phyloP scores from a whole-genome alignment of 2,888 invertebrate species.

The Erpobdella octoculata region DNA sequence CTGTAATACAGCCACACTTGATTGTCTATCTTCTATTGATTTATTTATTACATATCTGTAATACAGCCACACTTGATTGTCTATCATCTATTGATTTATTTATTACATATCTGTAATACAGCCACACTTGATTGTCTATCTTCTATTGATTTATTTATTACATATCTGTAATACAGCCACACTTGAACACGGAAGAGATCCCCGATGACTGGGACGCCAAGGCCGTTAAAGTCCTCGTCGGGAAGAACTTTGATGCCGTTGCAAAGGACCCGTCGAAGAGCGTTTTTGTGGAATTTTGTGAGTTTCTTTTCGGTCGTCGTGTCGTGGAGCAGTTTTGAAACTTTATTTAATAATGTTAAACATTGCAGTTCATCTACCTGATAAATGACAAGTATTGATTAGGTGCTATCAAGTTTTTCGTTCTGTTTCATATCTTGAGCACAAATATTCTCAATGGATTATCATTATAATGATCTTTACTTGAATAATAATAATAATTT shows the following conservation, averaged over 20 bases:
- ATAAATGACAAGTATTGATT: not conserved
- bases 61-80: not conserved
- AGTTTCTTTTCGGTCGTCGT: constrained; percentile 39
- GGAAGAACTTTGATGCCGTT: constrained; percentile 88
- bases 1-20: not conserved
- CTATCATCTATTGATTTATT: too few species aligned
- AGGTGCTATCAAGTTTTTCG: too few species aligned
- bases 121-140: not conserved
- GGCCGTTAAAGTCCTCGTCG: constrained; percentile 84
- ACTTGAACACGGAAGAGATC: constrained; percentile 82
- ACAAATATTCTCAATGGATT: not conserved
- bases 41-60: too few species aligned
- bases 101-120: too few species aligned
- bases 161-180: too few species aligned
- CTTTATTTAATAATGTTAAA: not conserved
- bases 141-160: too few species aligned
- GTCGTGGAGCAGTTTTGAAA: not conserved
- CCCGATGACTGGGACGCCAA: constrained; percentile 94
- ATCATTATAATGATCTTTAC: not conserved
- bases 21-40: too few species aligned
- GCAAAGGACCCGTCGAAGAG: constrained; percentile 77
- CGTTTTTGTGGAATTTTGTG: constrained; percentile 91
- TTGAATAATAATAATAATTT: not conserved
- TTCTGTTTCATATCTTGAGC: too few species aligned
- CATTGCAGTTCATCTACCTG: not conserved